Evolutionary conservation across 2,113 vertebrate species (phyloP), one percentile per base, ranked within the genome.

Genomic region (Eulemur macaco): DNA sequence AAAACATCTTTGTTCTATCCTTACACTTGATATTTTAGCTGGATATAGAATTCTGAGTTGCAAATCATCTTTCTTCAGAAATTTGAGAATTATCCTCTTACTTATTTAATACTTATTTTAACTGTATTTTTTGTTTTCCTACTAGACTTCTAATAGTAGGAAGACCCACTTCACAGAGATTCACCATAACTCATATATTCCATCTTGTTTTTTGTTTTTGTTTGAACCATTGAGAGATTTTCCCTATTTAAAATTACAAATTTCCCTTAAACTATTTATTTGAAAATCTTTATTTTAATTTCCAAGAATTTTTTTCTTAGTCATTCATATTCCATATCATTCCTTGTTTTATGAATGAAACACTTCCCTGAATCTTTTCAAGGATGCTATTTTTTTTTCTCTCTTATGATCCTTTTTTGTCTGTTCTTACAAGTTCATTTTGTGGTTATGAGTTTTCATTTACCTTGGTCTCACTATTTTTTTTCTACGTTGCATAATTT

Each of bases 211-310:
- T 20, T 78, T 11, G 7, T 50, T 11, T 58, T 73, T 58, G 6
- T 90, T 95, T 80, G 18, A 52, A 91, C 23, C 88, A 20, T 54
- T 77, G 18, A 94, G 5, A 69, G 1, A 18, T 54, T 78, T 52
- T 34, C 47, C 13, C 3, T 78, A 80, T 34, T 56, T 80, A 7
- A 86, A 92, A 86, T 71, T 69, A 42, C 2, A 92, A 68, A 39
- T 69, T 63, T 42, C 29, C 13, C 21, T 66, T 60, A 56, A 69
- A 76, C 25, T 73, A 84, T 3, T 47, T 1, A 83, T 95, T 58
- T 91, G 52, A 66, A 94, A 85, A 94, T 82, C 21, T 83, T 81
- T 45, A 66, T 71, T 76, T 92, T 64, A 64, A 83, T 66, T 91
- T 69, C 42, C 60, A 87, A 23, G 2, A 45, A 29, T 63, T 12